Conservation (phyloP, 2,113 vertebrate species). For the Bungarus multicinctus region DNA sequence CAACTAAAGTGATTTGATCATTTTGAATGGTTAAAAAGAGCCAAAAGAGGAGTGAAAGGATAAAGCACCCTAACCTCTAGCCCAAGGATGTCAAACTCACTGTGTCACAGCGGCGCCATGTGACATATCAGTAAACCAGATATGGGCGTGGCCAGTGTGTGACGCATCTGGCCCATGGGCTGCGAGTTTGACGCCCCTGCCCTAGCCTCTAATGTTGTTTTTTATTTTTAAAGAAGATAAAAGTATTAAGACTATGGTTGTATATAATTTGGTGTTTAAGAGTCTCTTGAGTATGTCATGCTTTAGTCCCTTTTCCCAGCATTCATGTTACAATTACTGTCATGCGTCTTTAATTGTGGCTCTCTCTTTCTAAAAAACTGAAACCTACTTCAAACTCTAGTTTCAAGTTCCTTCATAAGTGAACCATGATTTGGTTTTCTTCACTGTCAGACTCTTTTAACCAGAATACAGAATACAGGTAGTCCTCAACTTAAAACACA, state of each 20-base stretch:
- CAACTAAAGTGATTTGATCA: neutral
- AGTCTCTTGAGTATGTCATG: neutral
- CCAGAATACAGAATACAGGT: neutral
- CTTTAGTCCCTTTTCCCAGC: neutral
- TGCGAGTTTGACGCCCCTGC: no score
- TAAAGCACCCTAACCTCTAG: neutral
- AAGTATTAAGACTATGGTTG: neutral
- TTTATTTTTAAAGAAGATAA: neutral
- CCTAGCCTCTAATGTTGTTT: neutral
- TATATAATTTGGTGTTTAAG: neutral
- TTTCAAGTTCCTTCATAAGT: neutral
- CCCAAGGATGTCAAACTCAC: no score
- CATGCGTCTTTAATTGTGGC: neutral
- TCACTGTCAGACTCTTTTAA: neutral
- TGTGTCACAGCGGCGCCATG: no score
- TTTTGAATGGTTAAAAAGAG: neutral
- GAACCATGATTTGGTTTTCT: neutral
- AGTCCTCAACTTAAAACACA: no score
- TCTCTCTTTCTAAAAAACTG: neutral
- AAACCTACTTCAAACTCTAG: neutral
- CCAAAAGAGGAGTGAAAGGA: neutral
- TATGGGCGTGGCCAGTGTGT: no score
- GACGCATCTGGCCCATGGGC: no score
- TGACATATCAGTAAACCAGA: no score
- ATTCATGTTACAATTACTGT: neutral